A percentile compares a stretch with the other conserved stretches of the same genome.
phyloP scores from a whole-genome alignment of 2,888 invertebrate genomes.

The Thelaira solivaga region DNA sequence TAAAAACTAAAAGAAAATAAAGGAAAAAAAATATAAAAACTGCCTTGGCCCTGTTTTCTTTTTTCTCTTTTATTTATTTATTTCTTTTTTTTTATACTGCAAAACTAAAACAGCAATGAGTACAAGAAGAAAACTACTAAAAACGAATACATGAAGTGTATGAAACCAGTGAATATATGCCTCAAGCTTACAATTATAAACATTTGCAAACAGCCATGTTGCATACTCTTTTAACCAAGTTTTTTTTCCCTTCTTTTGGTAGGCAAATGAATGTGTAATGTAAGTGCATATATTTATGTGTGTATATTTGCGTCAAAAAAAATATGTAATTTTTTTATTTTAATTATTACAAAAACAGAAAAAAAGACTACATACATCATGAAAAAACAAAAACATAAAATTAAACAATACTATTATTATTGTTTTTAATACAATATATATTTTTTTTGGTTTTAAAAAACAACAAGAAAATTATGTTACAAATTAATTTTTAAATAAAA shows the following conservation, averaged over 20 bases:
- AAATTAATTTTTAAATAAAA: constrained; percentile 42
- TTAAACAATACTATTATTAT: constrained; percentile 22
- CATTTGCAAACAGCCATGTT: constrained; percentile 56
- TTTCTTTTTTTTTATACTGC: constrained; percentile 14
- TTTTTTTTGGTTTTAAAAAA: not conserved
- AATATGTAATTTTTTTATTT: not conserved
- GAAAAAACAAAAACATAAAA: constrained; percentile 17
- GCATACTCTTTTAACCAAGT: not conserved
- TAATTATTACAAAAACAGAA: constrained; percentile 8
- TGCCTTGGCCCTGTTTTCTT: constrained; percentile 61
- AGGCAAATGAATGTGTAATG: not conserved
- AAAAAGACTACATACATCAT: constrained; percentile 21
- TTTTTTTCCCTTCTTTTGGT: not conserved
- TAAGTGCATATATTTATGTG: not conserved
- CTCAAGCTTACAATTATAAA: constrained; percentile 55
- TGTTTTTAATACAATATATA: not conserved
- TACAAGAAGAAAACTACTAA: constrained; percentile 29
- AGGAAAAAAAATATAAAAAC: constrained; percentile 46
- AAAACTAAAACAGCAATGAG: constrained; percentile 17
- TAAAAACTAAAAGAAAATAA: constrained; percentile 17
- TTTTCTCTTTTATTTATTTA: too few relatives aligned
- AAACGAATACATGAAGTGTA: constrained; percentile 52
- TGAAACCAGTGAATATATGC: constrained; percentile 58
- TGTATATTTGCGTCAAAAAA: not conserved
- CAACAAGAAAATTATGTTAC: constrained; percentile 35